Evolutionary conservation across 2,113 vertebrate genomes (phyloP), one percentile per base, ranked within the genome.

Genomic region (Pelobates fuscus): DNA sequence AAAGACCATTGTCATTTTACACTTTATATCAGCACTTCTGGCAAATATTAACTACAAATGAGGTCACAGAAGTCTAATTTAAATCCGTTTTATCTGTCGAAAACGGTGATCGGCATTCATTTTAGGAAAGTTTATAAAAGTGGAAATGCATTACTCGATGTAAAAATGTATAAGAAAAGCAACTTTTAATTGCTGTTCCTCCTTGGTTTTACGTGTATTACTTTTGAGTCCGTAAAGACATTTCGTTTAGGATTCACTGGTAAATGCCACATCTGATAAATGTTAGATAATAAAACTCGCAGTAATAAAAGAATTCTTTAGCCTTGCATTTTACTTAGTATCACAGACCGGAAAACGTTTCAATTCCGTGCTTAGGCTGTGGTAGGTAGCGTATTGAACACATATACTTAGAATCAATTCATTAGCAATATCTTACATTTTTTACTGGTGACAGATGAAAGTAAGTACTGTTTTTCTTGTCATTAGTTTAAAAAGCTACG

Each of bases 211-310:
- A n/a, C 20, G 6, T 44, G 37, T 26, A 26, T 60, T 44, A 20
- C 68, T 44, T 21, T 60, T 11, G 68, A 44, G 32, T 44, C 37
- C 26, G 20, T 70, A 44, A 70, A 70, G 68, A 70, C 32, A 60
- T 70, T 60, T 30, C 15, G 37, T 59, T 43, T 70, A 60, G 68
- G 32, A 70, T 70, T 70, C 58, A 59, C 68, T 27, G 54, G 23
- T 43, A 59, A 44, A 70, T 60, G 68, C 58, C 68, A 70, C 55
- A 54, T 25, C 4, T 70, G 68, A 70, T 29, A 60, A 70, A 70
- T 70, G 68, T 60, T 43, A 70, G 32, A 70, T 60, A 70, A 70
- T 70, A 70, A 70, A 70, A 70, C 21, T 20, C 43, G 68, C 55
- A 59, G 32, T 58, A 60, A 15, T 60, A 10, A 52, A 44, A 26